A percentile compares a stretch with the other conserved stretches of the same genome.
phyloP scores from a whole-genome alignment of 2,888 invertebrate genomes.

The Thysanoteuthis rhombus region DNA sequence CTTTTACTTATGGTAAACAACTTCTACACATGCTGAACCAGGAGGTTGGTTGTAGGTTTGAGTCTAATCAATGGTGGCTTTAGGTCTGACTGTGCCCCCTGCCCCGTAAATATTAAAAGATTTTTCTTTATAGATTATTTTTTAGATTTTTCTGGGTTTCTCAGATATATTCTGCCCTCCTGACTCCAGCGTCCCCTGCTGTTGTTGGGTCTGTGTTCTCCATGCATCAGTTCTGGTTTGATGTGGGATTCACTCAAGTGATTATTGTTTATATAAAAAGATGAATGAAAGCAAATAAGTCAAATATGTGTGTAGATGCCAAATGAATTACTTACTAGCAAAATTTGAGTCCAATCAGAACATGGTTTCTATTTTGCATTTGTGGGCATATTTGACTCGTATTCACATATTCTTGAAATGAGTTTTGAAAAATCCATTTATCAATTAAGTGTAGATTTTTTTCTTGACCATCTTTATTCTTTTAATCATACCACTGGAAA shows the following conservation, averaged over 20 bases:
- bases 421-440: background rate
- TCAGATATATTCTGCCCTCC: too few relatives aligned
- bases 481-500: too few relatives aligned
- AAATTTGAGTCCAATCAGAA: background rate
- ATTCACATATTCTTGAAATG: background rate
- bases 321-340: background rate
- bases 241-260: background rate
- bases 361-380: background rate
- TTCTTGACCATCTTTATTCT: too few relatives aligned
- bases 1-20: background rate
- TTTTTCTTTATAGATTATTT: too few relatives aligned
- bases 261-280: too few relatives aligned
- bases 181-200: too few relatives aligned
- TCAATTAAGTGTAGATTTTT: background rate
- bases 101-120: too few relatives aligned
- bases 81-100: too few relatives aligned
- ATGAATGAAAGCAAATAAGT: background rate
- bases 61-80: too few relatives aligned
- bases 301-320: background rate
- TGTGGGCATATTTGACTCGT: background rate
- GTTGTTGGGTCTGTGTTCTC: too few relatives aligned
- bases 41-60: background rate
- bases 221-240: too few relatives aligned
- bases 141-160: too few relatives aligned
- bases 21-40: background rate